Evolutionary conservation across 2,113 vertebrate genomes (phyloP), one percentile per base, ranked within the genome.

Genomic region (Clarias macrocephalus): DNA sequence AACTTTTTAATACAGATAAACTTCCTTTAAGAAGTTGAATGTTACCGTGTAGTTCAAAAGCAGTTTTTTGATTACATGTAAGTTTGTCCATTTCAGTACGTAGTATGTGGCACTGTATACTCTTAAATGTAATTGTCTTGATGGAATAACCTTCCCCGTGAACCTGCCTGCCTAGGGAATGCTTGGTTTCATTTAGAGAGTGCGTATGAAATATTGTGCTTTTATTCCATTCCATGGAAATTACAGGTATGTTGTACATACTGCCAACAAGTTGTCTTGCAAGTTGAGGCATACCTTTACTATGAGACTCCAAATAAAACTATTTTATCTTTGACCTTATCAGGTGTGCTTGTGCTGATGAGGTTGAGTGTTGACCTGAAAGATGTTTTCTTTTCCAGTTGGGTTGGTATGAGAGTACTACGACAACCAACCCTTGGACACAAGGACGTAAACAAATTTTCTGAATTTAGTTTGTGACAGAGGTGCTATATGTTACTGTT

Each of bases 221-320:
- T 91, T 90, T 94, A 95, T 96, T 96, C 96, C 96, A 97, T 97
- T 97, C 97, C 96, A 96, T 96, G 96, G 96, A 98, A 97, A 96
- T 96, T 97, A 96, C 96, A 97, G 96, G 97, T 99, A 99, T 99
- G 97, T 99, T 99, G 97, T 99, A 98, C 97, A 99, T 99, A 99
- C 97, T 97, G 96, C 97, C 96, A 96, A 96, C 96, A 97, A 48
- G 95, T 96, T 96, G 97, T 98, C 97, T 98, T 98, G 97, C 97
- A 97, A 99, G 97, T 97, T 98, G 96, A 99, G 97, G 97, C 97
- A 96, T 96, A 96, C 95, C 97, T 98, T 99, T 98, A 98, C 97
- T 98, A 97, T 98, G 95, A 99, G 96, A 98, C 96, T 98, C 97
- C 97, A 98, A 98, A 99, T 97, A 99, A 98, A 98, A 96, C 96